Percentiles rank a stretch among this genome's conserved stretches.
Evolutionary conservation across 1,140 invertebrate genomes (phyloP).

Genomic region (Drosophila oshimai): DNA sequence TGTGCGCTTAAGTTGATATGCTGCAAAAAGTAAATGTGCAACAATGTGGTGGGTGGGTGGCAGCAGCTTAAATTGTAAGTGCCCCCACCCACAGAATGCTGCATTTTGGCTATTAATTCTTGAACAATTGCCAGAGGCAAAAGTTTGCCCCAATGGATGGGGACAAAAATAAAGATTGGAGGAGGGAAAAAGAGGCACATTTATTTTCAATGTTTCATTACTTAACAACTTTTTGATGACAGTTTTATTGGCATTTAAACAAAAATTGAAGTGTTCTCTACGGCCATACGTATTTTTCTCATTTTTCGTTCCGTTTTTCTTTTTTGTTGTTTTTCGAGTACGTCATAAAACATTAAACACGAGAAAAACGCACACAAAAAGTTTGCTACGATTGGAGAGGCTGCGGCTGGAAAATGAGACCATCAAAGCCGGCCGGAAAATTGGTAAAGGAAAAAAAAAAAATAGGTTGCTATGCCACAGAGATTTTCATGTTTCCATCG

Average conservation of each 20-base stretch:
- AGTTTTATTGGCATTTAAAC: constrained; percentile 74
- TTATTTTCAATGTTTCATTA: constrained; percentile 75
- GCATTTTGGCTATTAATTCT: constrained; percentile 48
- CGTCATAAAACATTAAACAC: constrained; percentile 45
- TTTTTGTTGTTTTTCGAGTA: constrained; percentile 9
- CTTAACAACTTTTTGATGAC: constrained; percentile 80
- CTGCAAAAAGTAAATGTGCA: constrained; percentile 72
- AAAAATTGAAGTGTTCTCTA: constrained; percentile 45
- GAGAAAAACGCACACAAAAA: constrained; percentile 41
- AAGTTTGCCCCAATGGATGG: constrained; percentile 50
- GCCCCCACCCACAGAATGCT: constrained; percentile 24
- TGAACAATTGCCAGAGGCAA: constrained; percentile 57
- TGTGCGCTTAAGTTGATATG: constrained; percentile 31
- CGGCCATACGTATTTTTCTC: constrained; percentile 27
- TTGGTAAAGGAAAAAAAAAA: background rate
- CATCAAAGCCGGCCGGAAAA: constrained; percentile 32
- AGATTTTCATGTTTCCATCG: constrained; percentile 6
- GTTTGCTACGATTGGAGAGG: constrained; percentile 33
- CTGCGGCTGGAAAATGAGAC: constrained; percentile 39
- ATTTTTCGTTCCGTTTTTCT: constrained; percentile 4
- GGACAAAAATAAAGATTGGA: background rate
- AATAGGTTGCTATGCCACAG: constrained; percentile 5
- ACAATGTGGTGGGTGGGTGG: constrained; percentile 39
- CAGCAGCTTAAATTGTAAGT: constrained; percentile 52
- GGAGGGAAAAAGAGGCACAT: constrained; percentile 7